phyloP scores from a whole-genome alignment of 2,888 invertebrate species.

The Smittia aterrima region DNA sequence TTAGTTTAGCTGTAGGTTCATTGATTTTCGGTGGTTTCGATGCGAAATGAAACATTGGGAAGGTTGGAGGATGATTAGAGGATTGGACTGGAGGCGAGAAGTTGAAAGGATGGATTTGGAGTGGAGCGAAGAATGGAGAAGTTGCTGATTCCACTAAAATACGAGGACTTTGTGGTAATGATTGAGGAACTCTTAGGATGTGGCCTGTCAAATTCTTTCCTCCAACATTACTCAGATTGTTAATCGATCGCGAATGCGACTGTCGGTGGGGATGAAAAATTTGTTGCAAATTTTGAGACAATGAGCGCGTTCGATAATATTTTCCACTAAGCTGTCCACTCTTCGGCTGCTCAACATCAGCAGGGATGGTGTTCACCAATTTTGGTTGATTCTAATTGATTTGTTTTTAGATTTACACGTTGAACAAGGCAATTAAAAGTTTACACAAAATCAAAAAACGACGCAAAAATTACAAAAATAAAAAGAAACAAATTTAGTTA shows the following conservation, averaged over 20 bases:
- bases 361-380: not conserved
- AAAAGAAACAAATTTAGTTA: not conserved
- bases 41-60: not conserved
- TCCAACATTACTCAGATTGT: constrained; percentile 30
- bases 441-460: not conserved
- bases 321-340: constrained; percentile 32
- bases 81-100: not conserved
- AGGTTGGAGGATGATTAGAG: not conserved
- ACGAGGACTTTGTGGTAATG: constrained; percentile 26
- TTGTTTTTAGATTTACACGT: not conserved
- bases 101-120: constrained; percentile 11
- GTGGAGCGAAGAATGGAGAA: not conserved
- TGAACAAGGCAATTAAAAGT: not conserved
- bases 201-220: not conserved
- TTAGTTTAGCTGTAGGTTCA: constrained; percentile 14
- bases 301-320: constrained; percentile 42
- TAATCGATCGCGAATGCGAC: constrained; percentile 31
- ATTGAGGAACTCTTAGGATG: not conserved
- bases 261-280: constrained; percentile 44
- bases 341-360: not conserved
- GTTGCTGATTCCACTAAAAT: not conserved
- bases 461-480: constrained; percentile 8
- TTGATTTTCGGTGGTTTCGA: too few species aligned
- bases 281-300: constrained; percentile 45
- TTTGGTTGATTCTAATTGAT: constrained; percentile 13